These are phyloP conservation scores for Cherax destructor DNA, from an alignment of 1,140 invertebrate genomes.

Conservation along the genomic window DNA sequence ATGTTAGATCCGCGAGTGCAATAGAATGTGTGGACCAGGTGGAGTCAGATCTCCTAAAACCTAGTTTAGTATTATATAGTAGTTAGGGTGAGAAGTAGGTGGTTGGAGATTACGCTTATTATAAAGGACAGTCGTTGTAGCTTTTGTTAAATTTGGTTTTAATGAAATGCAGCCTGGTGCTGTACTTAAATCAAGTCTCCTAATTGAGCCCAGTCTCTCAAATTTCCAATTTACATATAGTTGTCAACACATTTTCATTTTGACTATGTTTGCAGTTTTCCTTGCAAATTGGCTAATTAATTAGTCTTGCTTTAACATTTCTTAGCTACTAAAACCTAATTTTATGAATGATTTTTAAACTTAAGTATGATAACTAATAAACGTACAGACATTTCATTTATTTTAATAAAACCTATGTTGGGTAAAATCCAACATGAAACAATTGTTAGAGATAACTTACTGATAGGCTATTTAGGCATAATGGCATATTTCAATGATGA, in stretches of 20 bases:
- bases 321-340: background rate
- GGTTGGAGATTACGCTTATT: background rate
- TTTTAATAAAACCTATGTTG: background rate
- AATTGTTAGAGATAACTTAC: background rate
- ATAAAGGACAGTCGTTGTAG: background rate
- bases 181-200: background rate
- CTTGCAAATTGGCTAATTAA: background rate
- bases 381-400: background rate
- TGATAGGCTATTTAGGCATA: background rate
- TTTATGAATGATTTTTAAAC: background rate
- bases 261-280: background rate
- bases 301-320: background rate
- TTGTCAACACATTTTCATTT: background rate
- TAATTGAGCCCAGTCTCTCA: background rate
- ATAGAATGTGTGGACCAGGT: constrained; percentile 3
- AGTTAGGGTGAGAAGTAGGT: background rate
- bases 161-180: background rate
- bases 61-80: background rate
- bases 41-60: background rate
- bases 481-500: background rate
- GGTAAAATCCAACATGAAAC: background rate
- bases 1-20: background rate
- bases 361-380: background rate
- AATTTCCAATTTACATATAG: background rate
- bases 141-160: background rate